Base-by-base conservation (phyloP, 2,888 invertebrate genomes). In the Hylaea fasciaria region DNA sequence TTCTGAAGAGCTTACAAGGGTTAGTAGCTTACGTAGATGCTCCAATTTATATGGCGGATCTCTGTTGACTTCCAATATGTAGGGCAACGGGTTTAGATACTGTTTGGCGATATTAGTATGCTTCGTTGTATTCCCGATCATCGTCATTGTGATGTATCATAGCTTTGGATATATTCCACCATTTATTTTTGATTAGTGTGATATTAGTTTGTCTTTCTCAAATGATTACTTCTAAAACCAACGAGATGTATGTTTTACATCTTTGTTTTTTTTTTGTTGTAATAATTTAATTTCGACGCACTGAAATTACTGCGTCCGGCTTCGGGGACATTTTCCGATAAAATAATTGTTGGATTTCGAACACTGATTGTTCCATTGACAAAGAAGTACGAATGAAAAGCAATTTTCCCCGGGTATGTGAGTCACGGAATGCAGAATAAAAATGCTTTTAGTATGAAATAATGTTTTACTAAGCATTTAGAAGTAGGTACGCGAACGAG, bases 21-120 rank as follows among this genome's bases (percentile, higher is more conserved):
- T 65, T 64, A 66, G 66, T 62, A 53, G 69, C 68, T 68, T 70
- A 68, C 66, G 68, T 66, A 64, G 59, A 68, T 66, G 60, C 68
- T 58, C 62, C 60, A 68, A 68, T 70, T 70, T 66, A 65, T 70
- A 65, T 54, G 37, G 63, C 32, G 64, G 63, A 57, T 63, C 63
- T 63, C 48, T 58, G 57, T 68, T 57, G 65, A 59, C 59, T 64
- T 57, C 57, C 57, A 57, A 67, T 57, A 55, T 58, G 50, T 60
- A 55, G 50, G 55, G 3, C 54, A 54, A 10, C 14, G 39, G 29
- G 45, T 40, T 51, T 40, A 17, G 32, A 28, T 2, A 37, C 12
- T 10, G 40, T 50, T 41, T 0, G 16, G 41, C 5, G 1, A 32
- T 32, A 32, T 32, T 32, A 32, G 2, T 22, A 22, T 22, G 2